Base-by-base conservation (phyloP, 1,140 invertebrate species). In the Platorchestia sp. region DNA sequence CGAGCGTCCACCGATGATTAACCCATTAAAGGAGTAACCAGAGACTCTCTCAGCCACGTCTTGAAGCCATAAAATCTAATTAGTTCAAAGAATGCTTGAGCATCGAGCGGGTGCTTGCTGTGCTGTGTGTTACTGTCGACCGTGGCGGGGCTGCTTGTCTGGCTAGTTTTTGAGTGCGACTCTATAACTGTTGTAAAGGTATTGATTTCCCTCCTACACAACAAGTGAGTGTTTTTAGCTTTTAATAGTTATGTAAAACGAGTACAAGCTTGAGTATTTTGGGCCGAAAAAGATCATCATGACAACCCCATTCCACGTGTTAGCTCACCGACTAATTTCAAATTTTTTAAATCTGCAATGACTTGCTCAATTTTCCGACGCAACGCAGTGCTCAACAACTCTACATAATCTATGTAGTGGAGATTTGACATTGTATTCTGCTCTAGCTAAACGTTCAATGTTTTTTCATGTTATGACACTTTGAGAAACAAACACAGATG, bases 41-140 rank as follows among this genome's bases (percentile, higher is more conserved):
- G 91, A 93, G 45, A 45, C 45, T 47, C 36, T 93, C 36, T 44
- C 3, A 45, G 91, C 45, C 91, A 45, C 44, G 91, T 93, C 91
- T 93, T 93, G 91, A 93, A 45, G 91, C 91, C 91, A 93, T 93
- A 45, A 93, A 45, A 45, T 93, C 45, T 93, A 93, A 93, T 93
- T 93, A 93, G 91, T 40, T 93, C 19, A 45, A 27, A 44, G 91
- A 45, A 93, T 47, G 91, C 40, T 44, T 89, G n/a, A 89, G 43
- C 36, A 27, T 27, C 27, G 27, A 75, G 59, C 10, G 10, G 27
- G 59, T 75, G 27, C 59, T 75, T 22, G 59, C 59, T 75, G 59
- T 75, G 59, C 59, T 36, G 59, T 36, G 14, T 3, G 27, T 27
- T 75, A 36, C 59, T 75, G 27, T n/a, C n/a, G n/a, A n/a, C 59